These are phyloP conservation scores for Hymenopus coronatus DNA, from an alignment of 2,888 invertebrate genomes.

Conservation along the genomic window DNA sequence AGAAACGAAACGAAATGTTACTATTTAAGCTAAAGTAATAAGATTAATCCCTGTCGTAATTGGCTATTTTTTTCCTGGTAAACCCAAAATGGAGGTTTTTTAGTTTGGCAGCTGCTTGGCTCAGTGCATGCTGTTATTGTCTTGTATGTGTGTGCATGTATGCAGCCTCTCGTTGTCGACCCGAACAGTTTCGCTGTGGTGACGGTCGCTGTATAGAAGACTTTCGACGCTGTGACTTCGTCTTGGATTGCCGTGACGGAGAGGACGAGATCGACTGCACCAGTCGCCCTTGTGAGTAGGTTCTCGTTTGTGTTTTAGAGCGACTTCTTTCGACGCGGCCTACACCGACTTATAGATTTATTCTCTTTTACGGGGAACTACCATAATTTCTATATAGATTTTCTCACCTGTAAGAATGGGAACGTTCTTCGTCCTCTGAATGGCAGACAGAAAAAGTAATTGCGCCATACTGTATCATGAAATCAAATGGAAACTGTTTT, in stretches of 20 bases:
- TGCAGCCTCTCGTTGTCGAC: constrained; percentile 49
- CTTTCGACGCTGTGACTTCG: constrained; percentile 53
- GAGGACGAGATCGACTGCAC: constrained; percentile 64
- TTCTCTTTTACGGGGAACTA: neutral
- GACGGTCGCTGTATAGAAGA: constrained; percentile 59
- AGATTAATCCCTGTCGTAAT: too few species aligned
- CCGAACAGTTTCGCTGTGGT: constrained; percentile 59
- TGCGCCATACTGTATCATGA: too few species aligned
- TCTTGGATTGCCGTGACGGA: constrained; percentile 55
- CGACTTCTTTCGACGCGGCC: neutral
- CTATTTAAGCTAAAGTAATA: too few species aligned
- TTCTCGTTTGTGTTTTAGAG: neutral
- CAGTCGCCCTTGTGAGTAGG: constrained; percentile 15
- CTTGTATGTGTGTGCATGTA: constrained; percentile 13
- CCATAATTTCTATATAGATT: too few species aligned
- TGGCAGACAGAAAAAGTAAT: too few species aligned
- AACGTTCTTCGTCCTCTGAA: too few species aligned
- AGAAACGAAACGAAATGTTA: too few species aligned
- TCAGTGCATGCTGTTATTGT: neutral
- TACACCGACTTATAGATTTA: neutral
- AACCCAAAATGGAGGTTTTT: too few species aligned
- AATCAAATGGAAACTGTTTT: too few species aligned
- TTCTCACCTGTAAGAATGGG: too few species aligned
- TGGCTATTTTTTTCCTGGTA: too few species aligned
- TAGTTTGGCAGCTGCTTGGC: neutral